These are phyloP conservation scores for Ceratosolen solmsi DNA, from an alignment of 1,140 invertebrate species.

Conservation along the genomic window DNA sequence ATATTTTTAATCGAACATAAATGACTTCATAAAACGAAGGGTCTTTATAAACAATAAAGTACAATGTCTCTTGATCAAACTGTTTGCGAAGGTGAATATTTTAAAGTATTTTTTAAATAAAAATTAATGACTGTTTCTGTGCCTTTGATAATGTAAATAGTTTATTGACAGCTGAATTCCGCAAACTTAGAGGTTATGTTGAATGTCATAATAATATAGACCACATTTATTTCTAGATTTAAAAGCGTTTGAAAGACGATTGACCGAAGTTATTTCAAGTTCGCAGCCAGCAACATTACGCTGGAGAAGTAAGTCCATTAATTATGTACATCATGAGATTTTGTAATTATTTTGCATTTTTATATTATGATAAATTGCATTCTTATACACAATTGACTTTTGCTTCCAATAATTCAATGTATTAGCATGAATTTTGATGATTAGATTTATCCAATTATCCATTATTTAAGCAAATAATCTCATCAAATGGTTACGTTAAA, in stretches of 20 bases:
- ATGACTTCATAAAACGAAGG: not conserved
- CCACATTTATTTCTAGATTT: slow-evolving; percentile 82
- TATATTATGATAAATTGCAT: no score
- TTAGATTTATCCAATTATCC: no score
- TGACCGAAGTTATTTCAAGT: slow-evolving; percentile 97
- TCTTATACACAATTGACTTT: no score
- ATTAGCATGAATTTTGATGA: no score
- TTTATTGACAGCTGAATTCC: slow-evolving; percentile 11
- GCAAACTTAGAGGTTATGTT: slow-evolving; percentile 34
- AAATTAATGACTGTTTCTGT: not conserved
- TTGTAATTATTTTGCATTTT: no score
- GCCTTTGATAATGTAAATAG: slow-evolving; percentile 19
- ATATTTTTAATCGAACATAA: not conserved
- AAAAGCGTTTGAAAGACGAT: slow-evolving; percentile 94
- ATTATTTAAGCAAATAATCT: no score
- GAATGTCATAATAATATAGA: slow-evolving; percentile 30
- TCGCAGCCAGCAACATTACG: slow-evolving; percentile 91
- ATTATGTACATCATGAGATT: not conserved
- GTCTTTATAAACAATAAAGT: not conserved
- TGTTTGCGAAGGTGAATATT: slow-evolving; percentile 80
- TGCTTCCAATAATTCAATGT: no score
- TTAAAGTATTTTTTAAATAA: not conserved
- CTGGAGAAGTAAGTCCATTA: slow-evolving; percentile 89
- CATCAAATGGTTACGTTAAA: no score
- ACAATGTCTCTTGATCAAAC: slow-evolving; percentile 84